These are phyloP conservation scores for Meiosimyza platycephala DNA, from an alignment of 2,888 invertebrate species.

Conservation along the genomic window DNA sequence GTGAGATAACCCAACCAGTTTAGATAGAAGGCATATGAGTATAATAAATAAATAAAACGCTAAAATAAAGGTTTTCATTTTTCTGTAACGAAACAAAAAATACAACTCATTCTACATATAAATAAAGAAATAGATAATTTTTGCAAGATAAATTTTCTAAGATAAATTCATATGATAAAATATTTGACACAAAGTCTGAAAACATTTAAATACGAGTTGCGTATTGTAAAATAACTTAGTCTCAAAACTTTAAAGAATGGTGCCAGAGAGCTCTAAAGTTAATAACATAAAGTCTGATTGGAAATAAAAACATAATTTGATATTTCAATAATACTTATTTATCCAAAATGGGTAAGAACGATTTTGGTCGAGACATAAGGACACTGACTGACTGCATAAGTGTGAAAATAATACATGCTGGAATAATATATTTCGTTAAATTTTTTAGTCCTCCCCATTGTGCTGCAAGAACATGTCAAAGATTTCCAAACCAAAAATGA, in stretches of 20 bases:
- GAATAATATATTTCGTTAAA: neutral
- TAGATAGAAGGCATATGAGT: too few species aligned
- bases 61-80: neutral
- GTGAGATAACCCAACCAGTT: too few species aligned
- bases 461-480: constrained; percentile 64
- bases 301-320: too few species aligned
- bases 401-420: neutral
- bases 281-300: neutral
- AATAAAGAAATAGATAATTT: neutral
- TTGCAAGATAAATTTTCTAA: neutral
- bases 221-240: too few species aligned
- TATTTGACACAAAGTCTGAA: neutral
- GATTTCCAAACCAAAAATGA: constrained; percentile 62
- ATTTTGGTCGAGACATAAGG: neutral
- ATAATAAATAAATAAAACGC: too few species aligned
- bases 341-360: neutral
- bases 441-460: constrained; percentile 17
- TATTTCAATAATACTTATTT: too few species aligned
- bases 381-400: neutral
- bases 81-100: constrained; percentile 1
- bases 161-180: constrained; percentile 12
- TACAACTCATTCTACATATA: constrained; percentile 2
- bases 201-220: constrained; percentile 19
- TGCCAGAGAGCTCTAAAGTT: neutral
- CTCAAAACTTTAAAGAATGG: neutral